Conservation (phyloP, 2,113 vertebrate genomes). For the Notiomystis cincta region DNA sequence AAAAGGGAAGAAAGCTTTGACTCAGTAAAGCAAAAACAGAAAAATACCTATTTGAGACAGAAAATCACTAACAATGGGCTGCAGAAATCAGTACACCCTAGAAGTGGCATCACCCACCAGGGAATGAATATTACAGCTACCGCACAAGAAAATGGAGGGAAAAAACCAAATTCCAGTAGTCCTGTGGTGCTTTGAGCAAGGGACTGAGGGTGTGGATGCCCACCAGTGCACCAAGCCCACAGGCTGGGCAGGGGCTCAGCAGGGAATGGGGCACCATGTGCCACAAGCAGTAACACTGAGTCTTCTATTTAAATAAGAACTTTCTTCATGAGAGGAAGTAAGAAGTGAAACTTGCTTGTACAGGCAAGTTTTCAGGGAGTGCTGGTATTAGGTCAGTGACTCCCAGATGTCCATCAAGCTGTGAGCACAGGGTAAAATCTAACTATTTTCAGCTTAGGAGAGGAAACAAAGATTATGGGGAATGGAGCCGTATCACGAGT, state of each 20-base stretch:
- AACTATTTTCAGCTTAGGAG: neutral
- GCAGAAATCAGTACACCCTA: neutral
- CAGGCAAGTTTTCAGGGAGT: rapidly evolving
- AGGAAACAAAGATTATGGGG: neutral
- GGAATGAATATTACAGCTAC: neutral
- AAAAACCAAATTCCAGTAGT: neutral
- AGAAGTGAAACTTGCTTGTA: conserved; percentile 32
- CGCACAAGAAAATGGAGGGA: neutral
- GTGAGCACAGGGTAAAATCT: neutral
- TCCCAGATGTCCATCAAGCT: neutral
- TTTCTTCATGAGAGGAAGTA: neutral
- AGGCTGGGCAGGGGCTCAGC: neutral
- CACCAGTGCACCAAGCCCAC: rapidly evolving
- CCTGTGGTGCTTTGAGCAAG: neutral
- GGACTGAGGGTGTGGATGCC: neutral
- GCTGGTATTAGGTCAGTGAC: neutral
- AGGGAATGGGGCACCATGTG: neutral
- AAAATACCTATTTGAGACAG: neutral
- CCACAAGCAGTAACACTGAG: neutral
- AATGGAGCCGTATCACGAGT: rapidly evolving
- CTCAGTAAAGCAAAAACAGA: neutral
- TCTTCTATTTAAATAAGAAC: neutral
- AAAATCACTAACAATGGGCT: neutral
- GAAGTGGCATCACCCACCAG: neutral
- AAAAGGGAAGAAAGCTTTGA: neutral